A percentile compares a stretch with the other conserved stretches of the same genome.
These are phyloP conservation scores for Papilio polyxenes DNA, from an alignment of 1,140 invertebrate species.

Conservation along the genomic window DNA sequence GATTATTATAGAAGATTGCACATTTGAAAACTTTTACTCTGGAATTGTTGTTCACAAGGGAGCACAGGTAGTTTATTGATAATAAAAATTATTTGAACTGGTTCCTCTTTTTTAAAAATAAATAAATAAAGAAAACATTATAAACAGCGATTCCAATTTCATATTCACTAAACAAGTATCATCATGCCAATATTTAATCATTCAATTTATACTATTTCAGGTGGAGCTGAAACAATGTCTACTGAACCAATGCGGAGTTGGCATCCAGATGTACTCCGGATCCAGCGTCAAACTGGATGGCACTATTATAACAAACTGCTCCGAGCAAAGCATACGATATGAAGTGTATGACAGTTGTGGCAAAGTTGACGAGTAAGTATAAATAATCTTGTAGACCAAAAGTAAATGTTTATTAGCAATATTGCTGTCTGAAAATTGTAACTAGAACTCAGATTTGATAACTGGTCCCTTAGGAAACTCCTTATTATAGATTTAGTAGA, in stretches of 20 bases:
- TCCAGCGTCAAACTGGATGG: conserved; percentile 55
- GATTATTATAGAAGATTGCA: conserved; percentile 65
- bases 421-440: not conserved
- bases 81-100: too few relatives aligned
- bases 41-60: conserved; percentile 72
- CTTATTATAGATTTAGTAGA: too few relatives aligned
- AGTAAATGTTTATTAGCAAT: not conserved
- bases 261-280: conserved; percentile 70
- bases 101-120: too few relatives aligned
- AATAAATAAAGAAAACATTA: too few relatives aligned
- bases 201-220: conserved; percentile 45
- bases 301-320: conserved; percentile 53
- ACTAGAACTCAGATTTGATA: not conserved
- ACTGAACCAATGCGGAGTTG: conserved; percentile 67
- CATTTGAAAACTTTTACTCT: conserved; percentile 73
- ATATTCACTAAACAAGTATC: too few relatives aligned
- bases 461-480: too few relatives aligned
- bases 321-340: conserved; percentile 65
- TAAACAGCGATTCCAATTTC: too few relatives aligned
- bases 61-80: conserved; percentile 57
- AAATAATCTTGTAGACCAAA: not conserved
- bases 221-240: conserved; percentile 63
- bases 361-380: conserved; percentile 50
- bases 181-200: not conserved
- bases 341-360: conserved; percentile 49